phyloP scores from a whole-genome alignment of 2,888 invertebrate genomes.

The Stenodera caucasica region DNA sequence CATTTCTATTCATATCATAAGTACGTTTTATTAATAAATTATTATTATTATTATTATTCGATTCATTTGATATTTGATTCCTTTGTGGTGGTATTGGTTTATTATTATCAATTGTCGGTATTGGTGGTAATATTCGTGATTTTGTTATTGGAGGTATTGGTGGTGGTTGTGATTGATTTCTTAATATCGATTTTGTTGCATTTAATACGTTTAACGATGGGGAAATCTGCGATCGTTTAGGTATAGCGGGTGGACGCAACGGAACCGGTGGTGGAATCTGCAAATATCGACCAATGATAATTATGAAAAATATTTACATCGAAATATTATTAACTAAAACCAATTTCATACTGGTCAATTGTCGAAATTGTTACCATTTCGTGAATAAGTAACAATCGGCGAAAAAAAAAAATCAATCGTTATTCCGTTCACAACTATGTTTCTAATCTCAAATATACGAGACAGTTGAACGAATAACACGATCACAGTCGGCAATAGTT shows the following conservation, averaged over 20 bases:
- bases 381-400: too few species aligned
- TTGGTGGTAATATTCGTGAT: constrained; percentile 50
- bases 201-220: constrained; percentile 47
- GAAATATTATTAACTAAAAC: too few species aligned
- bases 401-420: too few species aligned
- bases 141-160: constrained; percentile 57
- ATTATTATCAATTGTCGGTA: constrained; percentile 47
- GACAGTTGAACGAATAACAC: not conserved
- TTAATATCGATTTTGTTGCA: constrained; percentile 52
- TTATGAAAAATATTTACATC: not conserved
- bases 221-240: constrained; percentile 54
- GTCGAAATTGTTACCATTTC: not conserved
- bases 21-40: constrained; percentile 46
- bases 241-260: constrained; percentile 57
- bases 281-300: constrained; percentile 2
- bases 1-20: constrained; percentile 42
- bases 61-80: constrained; percentile 27
- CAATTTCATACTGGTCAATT: too few species aligned
- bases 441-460: not conserved
- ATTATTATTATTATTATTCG: constrained; percentile 21
- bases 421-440: constrained; percentile 3
- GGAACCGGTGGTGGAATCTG: constrained; percentile 57
- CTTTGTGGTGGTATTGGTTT: constrained; percentile 34
- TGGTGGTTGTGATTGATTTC: constrained; percentile 47
- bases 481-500: not conserved